Evolutionary conservation across 2,888 invertebrate genomes (phyloP), one percentile per base, ranked within the genome.

Genomic region (Dysmachus trigonus): DNA sequence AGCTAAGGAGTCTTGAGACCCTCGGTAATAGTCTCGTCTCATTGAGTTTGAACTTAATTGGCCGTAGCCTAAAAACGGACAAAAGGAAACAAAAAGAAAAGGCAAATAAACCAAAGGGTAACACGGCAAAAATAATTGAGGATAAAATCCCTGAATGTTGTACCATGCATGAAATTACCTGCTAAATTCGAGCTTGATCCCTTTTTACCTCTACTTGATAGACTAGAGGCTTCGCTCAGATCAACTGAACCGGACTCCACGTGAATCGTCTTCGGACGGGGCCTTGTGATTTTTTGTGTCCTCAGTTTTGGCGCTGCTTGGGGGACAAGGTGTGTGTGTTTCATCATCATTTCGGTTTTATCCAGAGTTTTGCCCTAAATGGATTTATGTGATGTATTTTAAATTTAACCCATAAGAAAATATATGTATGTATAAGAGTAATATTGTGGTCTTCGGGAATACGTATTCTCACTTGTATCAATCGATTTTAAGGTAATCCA

Each of bases 21-120:
- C 97, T 93, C 96, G 95, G 94, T 96, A 97, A 94, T 96, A 97
- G 93, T 97, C 97, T 92, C 97, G 95, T 93, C 96, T 95, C 95
- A 97, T 96, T 89, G 95, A 94, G 89, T 94, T 94, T 89, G 94
- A 93, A 89, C 92, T 93, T 89, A 93, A 92, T 88, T 91, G 90
- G 89, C 92, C 91, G 88, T 92, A 91, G 72, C 89, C 90, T 89
- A 86, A 79, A 82, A 72, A n/a, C 85, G 88, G 62, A 87, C 86
- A 76, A 86, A n/a, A 84, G 62, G 86, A 53, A 85, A 84, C 85
- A 31, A 87, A 87, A 86, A 89, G 86, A 88, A 88, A 88, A 88
- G 88, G 82, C 77, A 88, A 87, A 88, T 89, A 82, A 87, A 88
- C 87, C 53, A 79, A 87, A 87, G 88, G 33, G 86, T 85, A 73